phyloP scores from a whole-genome alignment of 2,797 vertebrate species.

The Sarcoramphus papa region DNA sequence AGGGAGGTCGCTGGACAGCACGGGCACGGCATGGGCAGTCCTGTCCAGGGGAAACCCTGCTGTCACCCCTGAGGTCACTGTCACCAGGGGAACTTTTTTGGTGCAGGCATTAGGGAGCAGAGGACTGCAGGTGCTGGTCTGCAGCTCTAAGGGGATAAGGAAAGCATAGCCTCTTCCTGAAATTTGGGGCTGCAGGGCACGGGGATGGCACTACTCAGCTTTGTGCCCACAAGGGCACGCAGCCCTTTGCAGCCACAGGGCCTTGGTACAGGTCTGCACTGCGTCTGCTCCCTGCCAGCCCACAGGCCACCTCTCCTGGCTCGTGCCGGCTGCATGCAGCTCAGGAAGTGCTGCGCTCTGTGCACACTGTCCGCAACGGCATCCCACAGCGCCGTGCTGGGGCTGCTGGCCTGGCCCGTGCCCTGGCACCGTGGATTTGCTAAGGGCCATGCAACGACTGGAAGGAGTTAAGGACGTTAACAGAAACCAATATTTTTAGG shows the following conservation, averaged over 20 bases:
- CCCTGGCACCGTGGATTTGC: neutral
- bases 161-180: neutral
- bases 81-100: neutral
- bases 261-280: neutral
- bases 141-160: neutral
- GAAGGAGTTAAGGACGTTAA: neutral
- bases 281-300: neutral
- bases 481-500: neutral
- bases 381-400: neutral
- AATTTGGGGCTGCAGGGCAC: neutral
- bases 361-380: neutral
- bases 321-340: neutral
- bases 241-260: neutral
- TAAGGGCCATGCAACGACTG: neutral
- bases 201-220: neutral
- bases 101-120: neutral
- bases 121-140: neutral
- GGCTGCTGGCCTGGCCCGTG: neutral
- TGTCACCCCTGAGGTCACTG: neutral
- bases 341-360: rapidly evolving
- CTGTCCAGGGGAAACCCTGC: neutral
- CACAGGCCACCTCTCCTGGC: neutral
- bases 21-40: neutral
- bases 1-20: neutral
- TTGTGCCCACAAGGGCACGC: neutral